Conservation (phyloP, 2,113 vertebrate species). For the Xyliphius kryptos region DNA sequence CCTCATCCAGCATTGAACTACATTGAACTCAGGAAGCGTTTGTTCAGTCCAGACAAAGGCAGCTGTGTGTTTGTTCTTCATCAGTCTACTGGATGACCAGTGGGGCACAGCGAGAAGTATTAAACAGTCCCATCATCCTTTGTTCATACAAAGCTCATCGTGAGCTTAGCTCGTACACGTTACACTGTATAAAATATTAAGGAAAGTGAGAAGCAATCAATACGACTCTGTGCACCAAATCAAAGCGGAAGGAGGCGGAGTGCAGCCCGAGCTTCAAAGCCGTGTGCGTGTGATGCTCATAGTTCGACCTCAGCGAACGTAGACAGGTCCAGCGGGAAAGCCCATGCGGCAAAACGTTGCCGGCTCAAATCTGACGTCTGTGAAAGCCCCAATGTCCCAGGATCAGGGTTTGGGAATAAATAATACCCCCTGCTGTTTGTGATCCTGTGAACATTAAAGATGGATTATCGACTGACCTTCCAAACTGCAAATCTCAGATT, state of each 20-base stretch:
- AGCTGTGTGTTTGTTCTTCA: no score
- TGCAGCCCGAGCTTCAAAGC: constrained; percentile 29
- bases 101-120: no score
- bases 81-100: no score
- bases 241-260: constrained; percentile 23
- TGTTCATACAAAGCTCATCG: no score
- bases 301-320: constrained; percentile 17
- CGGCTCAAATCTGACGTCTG: background rate
- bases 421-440: background rate
- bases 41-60: no score
- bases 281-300: constrained; percentile 17
- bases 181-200: constrained; percentile 18
- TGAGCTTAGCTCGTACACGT: constrained; percentile 3
- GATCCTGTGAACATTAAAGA: constrained; percentile 7
- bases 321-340: constrained; percentile 9
- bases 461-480: constrained; percentile 5
- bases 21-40: no score
- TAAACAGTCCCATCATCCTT: no score
- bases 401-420: background rate
- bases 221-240: constrained; percentile 24
- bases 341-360: constrained; percentile 2
- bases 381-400: background rate
- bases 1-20: no score
- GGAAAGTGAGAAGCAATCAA: constrained; percentile 15
- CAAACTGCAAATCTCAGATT: background rate